phyloP scores from a whole-genome alignment of 1,140 invertebrate genomes.

The Caenorhabditis elegans region WBcel235 BX284602.5:5978501-5979000 shows the following conservation, averaged over 20 bases:
- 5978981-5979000: background rate
- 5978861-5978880: no score
- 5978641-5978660: slow-evolving; percentile 8
- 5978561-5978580: slow-evolving; percentile 17
- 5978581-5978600: background rate
- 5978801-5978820: slow-evolving; percentile 5
- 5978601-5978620: background rate
- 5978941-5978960: background rate
- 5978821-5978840: background rate
- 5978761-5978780: background rate
- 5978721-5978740: slow-evolving; percentile 23
- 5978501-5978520: background rate
- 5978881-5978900: no score
- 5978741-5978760: slow-evolving; percentile 12
- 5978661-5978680: background rate
- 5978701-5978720: background rate
- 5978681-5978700: background rate
- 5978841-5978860: background rate
- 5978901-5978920: background rate
- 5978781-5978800: background rate
- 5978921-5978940: background rate
- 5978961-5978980: background rate
- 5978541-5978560: background rate
- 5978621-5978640: slow-evolving; percentile 5
- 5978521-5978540: background rate